Base-by-base conservation (phyloP, 2,797 vertebrate species). In the Ctenopoma kingsleyae region DNA sequence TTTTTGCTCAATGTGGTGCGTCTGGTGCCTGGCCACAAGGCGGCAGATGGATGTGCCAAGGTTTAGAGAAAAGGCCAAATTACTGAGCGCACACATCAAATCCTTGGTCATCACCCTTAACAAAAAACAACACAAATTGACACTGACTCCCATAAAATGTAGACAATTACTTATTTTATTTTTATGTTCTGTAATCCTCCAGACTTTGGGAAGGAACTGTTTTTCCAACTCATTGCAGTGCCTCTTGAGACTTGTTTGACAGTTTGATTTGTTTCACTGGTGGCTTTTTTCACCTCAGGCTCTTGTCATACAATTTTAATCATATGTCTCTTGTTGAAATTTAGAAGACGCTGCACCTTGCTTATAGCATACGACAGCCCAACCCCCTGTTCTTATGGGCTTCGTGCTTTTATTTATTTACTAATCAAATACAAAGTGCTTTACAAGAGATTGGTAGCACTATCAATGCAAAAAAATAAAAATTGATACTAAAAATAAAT, bases 291-390 rank as follows among this genome's bases (percentile, higher is more conserved):
- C 59, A 74, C 89, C 83, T 68, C 63, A 7, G 80, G 84, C 81
- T 80, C 66, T 72, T 80, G 69, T 76, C 86, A 80, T 79, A 67
- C 76, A 86, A 62, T 83, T 89, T 87, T 91, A 87, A 90, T 88
- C 54, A 49, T 57, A 76, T 47, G 53, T 76, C 58, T 81, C 51
- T 53, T 44, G 63, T 62, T 77, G 59, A 67, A 67, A 66, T 84
- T 66, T 72, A 36, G 54, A 53, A 55, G 49, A 52, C 41, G 52
- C 48, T 50, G 52, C 64, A 52, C 50, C 54, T 48, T n/a, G 52
- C 49, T 55, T 49, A 15, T 50, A 67, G 71, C 57, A 1, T 23
- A 22, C 41, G 15, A 12, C 66, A 22, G 61, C 50, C 44, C 47
- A 8, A 55, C 62, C 44, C 47, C 61, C 47, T 6, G 52, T 58